phyloP scores from a whole-genome alignment of 2,797 vertebrate genomes.

The Schizopygopsis malacanthus region DNA sequence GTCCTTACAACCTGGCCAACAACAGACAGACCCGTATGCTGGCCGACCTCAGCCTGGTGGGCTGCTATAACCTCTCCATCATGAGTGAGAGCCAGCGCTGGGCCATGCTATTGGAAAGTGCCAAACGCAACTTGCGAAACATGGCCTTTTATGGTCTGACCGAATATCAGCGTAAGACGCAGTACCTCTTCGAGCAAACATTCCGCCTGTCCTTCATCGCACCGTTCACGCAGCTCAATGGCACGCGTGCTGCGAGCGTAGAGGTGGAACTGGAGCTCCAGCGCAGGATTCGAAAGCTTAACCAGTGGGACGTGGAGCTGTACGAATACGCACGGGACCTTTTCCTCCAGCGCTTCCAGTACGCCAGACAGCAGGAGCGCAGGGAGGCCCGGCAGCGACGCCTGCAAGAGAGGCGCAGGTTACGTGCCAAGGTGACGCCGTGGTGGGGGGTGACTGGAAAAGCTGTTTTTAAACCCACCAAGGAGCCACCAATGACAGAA shows the following conservation, averaged over 20 bases:
- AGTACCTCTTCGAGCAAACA: conserved; percentile 96
- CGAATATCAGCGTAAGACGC: conserved; percentile 96
- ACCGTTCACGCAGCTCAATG: conserved; percentile 94
- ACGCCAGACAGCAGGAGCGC: conserved; percentile 91
- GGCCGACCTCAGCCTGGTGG: conserved; percentile 94
- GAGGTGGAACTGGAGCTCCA: conserved; percentile 88
- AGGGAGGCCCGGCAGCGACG: conserved; percentile 88
- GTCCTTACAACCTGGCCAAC: conserved; percentile 94
- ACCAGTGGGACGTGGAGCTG: conserved; percentile 93
- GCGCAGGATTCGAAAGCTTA: conserved; percentile 87
- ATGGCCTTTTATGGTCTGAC: conserved; percentile 98
- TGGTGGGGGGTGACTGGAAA: conserved; percentile 46
- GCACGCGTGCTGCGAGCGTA: conserved; percentile 90
- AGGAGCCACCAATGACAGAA: conserved; percentile 46
- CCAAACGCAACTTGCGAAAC: conserved; percentile 90
- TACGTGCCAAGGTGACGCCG: conserved; percentile 80
- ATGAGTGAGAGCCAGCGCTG: conserved; percentile 92
- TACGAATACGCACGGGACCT: conserved; percentile 96
- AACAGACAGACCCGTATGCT: conserved; percentile 98
- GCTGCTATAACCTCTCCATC: conserved; percentile 94
- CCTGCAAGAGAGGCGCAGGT: conserved; percentile 88
- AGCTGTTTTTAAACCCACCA: conserved; percentile 63
- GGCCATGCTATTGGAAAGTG: conserved; percentile 90
- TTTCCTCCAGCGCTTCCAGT: conserved; percentile 95
- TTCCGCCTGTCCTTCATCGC: conserved; percentile 96